Evolutionary conservation across 1,140 invertebrate genomes (phyloP), one percentile per base, ranked within the genome.

Genomic region (Doryteuthis pealeii): DNA sequence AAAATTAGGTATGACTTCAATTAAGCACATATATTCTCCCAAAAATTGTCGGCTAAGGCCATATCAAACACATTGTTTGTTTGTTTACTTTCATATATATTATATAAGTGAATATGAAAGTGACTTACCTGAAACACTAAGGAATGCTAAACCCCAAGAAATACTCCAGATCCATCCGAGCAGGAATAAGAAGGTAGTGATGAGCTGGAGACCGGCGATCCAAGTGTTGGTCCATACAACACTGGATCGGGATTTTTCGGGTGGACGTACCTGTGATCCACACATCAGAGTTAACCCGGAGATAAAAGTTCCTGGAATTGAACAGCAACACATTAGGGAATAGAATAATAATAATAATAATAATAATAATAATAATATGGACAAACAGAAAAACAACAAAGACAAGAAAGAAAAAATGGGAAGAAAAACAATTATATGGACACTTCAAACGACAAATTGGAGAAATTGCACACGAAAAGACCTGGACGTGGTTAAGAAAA

Each of bases 131-230:
- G 88, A 85, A 73, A 89, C 83, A 33, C 87, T 85, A 33, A 90
- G 79, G 78, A 90, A 90, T 26, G 86, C 86, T 1, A 88, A 84
- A 0, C 89, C 89, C 87, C 89, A 90, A 74, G 89, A 85, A 73
- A 90, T 88, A 76, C 88, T 89, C 88, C 89, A 90, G n/a, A 90
- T 89, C 89, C 89, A 90, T 8, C 90, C 90, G 12, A 90, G 75
- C 28, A 90, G 84, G 22, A 90, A 81, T 43, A 89, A 78, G 30
- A 88, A 86, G 1, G 89, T 88, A n/a, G 83, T 83, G 31, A 89
- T 28, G 18, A 89, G 77, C 82, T 90, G 89, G 22, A 89, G 74
- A 26, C 88, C 75, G 28, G 85, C 88, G 31, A 89, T 89, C 74
- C 83, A 83, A 22, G 78, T 78, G 74, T 84, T 87, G 33, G 77